Evolutionary conservation across 2,797 vertebrate genomes (phyloP), one percentile per base, ranked within the genome.

Genomic region (Balearica regulorum): DNA sequence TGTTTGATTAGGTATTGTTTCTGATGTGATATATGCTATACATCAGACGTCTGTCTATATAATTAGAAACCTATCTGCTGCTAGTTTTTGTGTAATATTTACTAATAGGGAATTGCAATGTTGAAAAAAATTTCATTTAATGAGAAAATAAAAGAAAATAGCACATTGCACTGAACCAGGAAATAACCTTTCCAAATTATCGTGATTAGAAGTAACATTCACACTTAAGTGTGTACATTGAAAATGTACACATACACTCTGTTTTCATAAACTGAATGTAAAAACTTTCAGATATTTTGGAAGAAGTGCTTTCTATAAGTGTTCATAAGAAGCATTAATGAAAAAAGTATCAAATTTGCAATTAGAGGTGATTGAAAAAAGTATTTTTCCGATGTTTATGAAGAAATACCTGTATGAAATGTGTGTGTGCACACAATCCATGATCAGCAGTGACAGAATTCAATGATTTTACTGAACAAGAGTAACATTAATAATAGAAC

Each of bases 121-220:
- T 28, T 53, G 33, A 26, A 13, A 62, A 16, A 69, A 41, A 2
- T 54, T 92, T 83, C 15, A 44, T 61, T 61, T 33, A 35, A 87
- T n/a, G n/a, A 43, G 4, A 46, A 77, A 55, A 31, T 82, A 89
- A 26, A 48, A 58, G 61, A 89, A 94, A 93, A 91, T 8, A 96
- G 28, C 83, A 92, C 79, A 80, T 44, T 75, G 43, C 57, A 73
- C 28, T 77, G 46, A 96, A 96, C 26, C 35, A 88, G 72, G 91
- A 97, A 97, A 95, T 75, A 83, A 76, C 13, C 7, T 89, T 96
- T 93, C 69, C 19, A 39, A 88, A 90, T 84, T 71, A 54, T 12
- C 55, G 5, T 61, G 28, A 10, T 35, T 33, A 83, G 55, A 84
- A 49, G 16, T 72, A 71, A 53, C 8, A 81, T 24, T 26, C 28